Evolutionary conservation across 2,888 invertebrate species (phyloP), one percentile per base, ranked within the genome.

Genomic region (Dryococelus australis): DNA sequence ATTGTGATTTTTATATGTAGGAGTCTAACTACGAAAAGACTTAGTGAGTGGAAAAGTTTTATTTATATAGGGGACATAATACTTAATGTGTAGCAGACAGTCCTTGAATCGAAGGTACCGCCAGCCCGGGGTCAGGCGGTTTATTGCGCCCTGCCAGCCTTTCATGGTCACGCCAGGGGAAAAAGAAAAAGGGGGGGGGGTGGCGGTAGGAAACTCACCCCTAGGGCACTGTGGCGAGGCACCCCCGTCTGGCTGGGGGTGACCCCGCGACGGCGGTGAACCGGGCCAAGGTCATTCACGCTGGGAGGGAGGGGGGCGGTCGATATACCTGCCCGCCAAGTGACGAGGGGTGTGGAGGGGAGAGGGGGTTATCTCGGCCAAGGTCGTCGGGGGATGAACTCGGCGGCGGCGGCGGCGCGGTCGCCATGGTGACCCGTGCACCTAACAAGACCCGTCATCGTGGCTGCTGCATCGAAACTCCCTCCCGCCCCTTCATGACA

Each of bases 341-440:
- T 12, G 51, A 51, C 8, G 51, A 8, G 51, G 51, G 51, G 51
- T 51, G 16, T 24, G 65, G 65, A 16, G 65, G 65, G 1, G 8
- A 24, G 65, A 8, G 20, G 65, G 4, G 20, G 65, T 65, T 5
- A 65, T 65, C 24, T 65, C 65, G 65, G 65, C n/a, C 65, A 65
- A 65, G 65, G 65, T 20, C 65, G 47, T 8, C 47, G 47, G 47
- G 47, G 47, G 47, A 47, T 47, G 65, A 65, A 65, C 65, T 20
- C 65, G 65, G 65, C 65, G 65, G 65, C n/a, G n/a, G n/a, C n/a
- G n/a, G n/a, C 10, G 24, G 65, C 13, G 13, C 65, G 65, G 65
- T 65, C 65, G 65, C 16, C 65, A 65, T 65, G 65, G 65, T 24
- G 65, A 65, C 65, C 65, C 65, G 65, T 65, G 65, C 65, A 65